A percentile compares a stretch with the other conserved stretches of the same genome.
phyloP scores from a whole-genome alignment of 2,888 invertebrate genomes.

The Drosophila koepferae region DNA sequence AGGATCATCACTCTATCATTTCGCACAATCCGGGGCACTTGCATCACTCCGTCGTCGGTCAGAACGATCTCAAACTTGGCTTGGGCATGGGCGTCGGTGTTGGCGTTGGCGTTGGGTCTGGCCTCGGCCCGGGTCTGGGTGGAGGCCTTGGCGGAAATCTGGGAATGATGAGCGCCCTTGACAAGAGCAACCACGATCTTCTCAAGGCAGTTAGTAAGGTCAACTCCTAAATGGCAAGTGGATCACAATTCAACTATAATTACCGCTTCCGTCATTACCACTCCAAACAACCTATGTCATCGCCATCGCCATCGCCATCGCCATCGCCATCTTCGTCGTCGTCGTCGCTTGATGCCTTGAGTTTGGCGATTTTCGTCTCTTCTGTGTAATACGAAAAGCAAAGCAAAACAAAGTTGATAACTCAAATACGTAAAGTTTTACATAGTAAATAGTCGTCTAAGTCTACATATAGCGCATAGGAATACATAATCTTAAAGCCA shows the following conservation, averaged over 20 bases:
- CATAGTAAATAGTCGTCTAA: slow-evolving; percentile 83
- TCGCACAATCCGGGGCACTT: slow-evolving; percentile 85
- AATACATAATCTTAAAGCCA: slow-evolving; percentile 23
- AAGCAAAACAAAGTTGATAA: slow-evolving; percentile 75
- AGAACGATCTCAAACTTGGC: slow-evolving; percentile 85
- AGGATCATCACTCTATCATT: slow-evolving; percentile 85
- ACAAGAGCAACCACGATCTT: slow-evolving; percentile 85
- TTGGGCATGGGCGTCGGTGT: slow-evolving; percentile 84
- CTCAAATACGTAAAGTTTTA: slow-evolving; percentile 83
- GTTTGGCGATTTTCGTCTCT: slow-evolving; percentile 66
- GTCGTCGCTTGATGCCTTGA: slow-evolving; percentile 53
- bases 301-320: slow-evolving; percentile 14
- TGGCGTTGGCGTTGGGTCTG: slow-evolving; percentile 72
- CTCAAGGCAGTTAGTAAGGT: slow-evolving; percentile 86
- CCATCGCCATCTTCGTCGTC: slow-evolving; percentile 33
- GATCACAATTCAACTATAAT: slow-evolving; percentile 11
- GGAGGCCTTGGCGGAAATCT: slow-evolving; percentile 84
- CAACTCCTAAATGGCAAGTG: slow-evolving; percentile 83
- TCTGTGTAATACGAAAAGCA: slow-evolving; percentile 45
- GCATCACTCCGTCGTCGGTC: slow-evolving; percentile 85
- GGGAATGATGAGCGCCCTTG: slow-evolving; percentile 85
- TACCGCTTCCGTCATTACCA: slow-evolving; percentile 44
- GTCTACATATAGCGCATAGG: slow-evolving; percentile 58
- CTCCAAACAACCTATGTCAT: slow-evolving; percentile 9
- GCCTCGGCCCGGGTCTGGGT: slow-evolving; percentile 81